Evolutionary conservation across 2,797 vertebrate species (phyloP), one percentile per base, ranked within the genome.

Genomic region (Apodemus agrarius): DNA sequence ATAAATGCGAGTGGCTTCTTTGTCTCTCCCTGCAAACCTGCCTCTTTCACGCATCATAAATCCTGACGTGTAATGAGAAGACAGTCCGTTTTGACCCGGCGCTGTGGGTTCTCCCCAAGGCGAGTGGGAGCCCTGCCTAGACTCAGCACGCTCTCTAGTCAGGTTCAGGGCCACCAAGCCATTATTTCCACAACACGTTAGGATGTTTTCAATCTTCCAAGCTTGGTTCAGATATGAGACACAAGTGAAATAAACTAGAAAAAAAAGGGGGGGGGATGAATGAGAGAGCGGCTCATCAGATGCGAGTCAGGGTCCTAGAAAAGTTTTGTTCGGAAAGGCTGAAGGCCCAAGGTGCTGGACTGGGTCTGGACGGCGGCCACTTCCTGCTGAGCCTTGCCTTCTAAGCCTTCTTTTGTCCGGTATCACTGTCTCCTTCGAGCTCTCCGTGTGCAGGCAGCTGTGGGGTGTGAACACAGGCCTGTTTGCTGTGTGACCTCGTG

Each of bases 161-260:
- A 91, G 61, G 3, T 37, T 57, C 54, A 34, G 37, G 46, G 67
- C 40, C 63, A 54, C 22, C 52, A 21, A 59, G 22, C 6, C 81
- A 85, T 79, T 29, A 78, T 79, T 85, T 84, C 59, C 37, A 91
- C 31, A 89, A 82, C 24, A 29, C 16, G 37, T 65, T 16, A 61
- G 85, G 79, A 57, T 52, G 85, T 52, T 63, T 72, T 85, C 72
- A 69, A 67, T 79, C 26, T 80, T 61, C 67, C 59, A 85, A 93
- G 34, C 81, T 96, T 24, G 52, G 61, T 82, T 93, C 31, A 79
- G n/a, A 85, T 24, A 85, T 1, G 7, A 95, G 46, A 93, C 75
- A 90, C 26, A 74, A 93, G 3, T 26, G 49, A 93, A 43, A 63
- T 74, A 79, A 89, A n/a, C n/a, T 22, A 49, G 46, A 57, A 93